These are phyloP conservation scores for Idaea biselata DNA, from an alignment of 2,888 invertebrate genomes.

Conservation along the genomic window DNA sequence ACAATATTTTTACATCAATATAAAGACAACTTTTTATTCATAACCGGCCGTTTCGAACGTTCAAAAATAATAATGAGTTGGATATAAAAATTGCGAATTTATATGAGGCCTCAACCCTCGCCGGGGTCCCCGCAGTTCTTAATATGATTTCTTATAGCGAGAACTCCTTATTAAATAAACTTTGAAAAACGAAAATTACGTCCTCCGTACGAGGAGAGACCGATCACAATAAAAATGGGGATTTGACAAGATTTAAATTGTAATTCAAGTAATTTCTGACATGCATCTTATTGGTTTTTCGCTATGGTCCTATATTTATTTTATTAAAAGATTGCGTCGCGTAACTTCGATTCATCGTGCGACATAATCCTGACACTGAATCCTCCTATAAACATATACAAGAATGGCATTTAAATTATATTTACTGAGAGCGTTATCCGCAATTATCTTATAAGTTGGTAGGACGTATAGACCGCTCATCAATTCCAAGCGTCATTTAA, in stretches of 20 bases:
- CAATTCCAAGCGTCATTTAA: not conserved
- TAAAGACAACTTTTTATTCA: constrained; percentile 72
- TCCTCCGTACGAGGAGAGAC: constrained; percentile 53
- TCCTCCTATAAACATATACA: constrained; percentile 22
- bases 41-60: constrained; percentile 63
- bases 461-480: not conserved
- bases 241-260: constrained; percentile 80
- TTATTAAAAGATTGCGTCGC: constrained; percentile 43
- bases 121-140: constrained; percentile 41
- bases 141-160: constrained; percentile 73
- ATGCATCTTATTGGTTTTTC: constrained; percentile 74
- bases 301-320: constrained; percentile 58
- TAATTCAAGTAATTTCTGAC: constrained; percentile 77
- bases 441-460: not conserved
- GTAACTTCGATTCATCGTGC: constrained; percentile 38
- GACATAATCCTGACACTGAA: constrained; percentile 51
- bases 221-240: constrained; percentile 75
- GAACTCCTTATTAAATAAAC: constrained; percentile 74
- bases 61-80: constrained; percentile 74
- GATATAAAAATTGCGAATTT: constrained; percentile 77
- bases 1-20: constrained; percentile 74
- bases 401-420: not conserved
- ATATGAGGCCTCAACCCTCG: constrained; percentile 54
- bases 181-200: constrained; percentile 73
- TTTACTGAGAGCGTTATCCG: not conserved